phyloP scores from a whole-genome alignment of 2,797 vertebrate species.

The Chelmon rostratus region DNA sequence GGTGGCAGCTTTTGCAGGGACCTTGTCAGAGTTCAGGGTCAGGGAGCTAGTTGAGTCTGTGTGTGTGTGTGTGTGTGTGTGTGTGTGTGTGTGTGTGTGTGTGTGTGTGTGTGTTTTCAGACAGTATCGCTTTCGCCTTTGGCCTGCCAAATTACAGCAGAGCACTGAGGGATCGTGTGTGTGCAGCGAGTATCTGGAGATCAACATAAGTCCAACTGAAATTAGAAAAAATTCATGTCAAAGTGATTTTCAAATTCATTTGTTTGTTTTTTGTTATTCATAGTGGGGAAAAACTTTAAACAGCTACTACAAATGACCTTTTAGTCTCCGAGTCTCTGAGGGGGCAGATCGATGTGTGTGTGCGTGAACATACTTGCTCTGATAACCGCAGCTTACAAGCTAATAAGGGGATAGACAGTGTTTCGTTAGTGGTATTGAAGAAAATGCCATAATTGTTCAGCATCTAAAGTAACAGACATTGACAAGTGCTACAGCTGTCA shows the following conservation, averaged over 20 bases:
- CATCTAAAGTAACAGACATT: constrained; percentile 54
- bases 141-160: constrained; percentile 13
- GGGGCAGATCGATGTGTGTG: neutral
- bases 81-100: constrained; percentile 5
- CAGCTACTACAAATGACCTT: neutral
- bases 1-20: constrained; percentile 49
- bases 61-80: constrained; percentile 10
- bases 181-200: constrained; percentile 23
- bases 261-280: neutral
- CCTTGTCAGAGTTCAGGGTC: constrained; percentile 52
- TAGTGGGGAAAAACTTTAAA: neutral
- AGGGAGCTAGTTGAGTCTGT: constrained; percentile 11
- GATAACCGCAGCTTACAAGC: neutral
- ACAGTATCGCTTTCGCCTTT: constrained; percentile 24
- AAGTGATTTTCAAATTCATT: neutral
- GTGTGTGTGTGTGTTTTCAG: constrained; percentile 17
- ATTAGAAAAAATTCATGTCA: neutral
- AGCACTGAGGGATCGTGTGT: constrained; percentile 1
- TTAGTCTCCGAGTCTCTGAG: neutral
- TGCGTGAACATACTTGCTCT: neutral
- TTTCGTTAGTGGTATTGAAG: constrained; percentile 42
- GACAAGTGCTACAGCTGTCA: constrained; percentile 47
- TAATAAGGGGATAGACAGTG: neutral
- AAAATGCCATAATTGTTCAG: constrained; percentile 27
- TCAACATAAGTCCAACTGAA: constrained; percentile 11